These are phyloP conservation scores for Drosophila nigromelanica DNA, from an alignment of 1,140 invertebrate genomes.

Conservation along the genomic window DNA sequence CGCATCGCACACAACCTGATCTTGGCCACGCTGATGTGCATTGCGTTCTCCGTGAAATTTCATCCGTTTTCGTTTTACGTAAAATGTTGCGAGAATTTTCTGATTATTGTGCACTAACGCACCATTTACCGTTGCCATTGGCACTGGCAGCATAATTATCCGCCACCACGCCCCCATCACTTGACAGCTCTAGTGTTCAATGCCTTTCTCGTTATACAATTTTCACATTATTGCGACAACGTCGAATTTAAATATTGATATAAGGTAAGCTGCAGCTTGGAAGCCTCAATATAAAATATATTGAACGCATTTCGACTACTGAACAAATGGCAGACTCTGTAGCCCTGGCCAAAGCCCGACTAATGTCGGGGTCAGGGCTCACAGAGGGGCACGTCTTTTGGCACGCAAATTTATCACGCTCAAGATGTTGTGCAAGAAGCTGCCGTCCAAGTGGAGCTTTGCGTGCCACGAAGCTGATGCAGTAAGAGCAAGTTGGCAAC, in stretches of 20 bases:
- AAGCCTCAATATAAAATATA: background rate
- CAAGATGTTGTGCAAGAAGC: conserved; percentile 90
- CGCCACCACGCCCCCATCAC: conserved; percentile 10
- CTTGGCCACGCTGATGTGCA: background rate
- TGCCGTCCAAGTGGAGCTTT: conserved; percentile 93
- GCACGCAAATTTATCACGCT: conserved; percentile 96
- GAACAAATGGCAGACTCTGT: background rate
- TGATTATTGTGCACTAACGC: conserved; percentile 80
- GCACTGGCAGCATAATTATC: conserved; percentile 65
- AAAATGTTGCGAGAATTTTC: conserved; percentile 73
- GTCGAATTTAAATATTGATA: background rate
- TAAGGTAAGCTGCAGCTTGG: background rate
- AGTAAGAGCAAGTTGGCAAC: conserved; percentile 85
- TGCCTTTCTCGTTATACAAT: conserved; percentile 45
- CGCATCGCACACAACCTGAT: background rate
- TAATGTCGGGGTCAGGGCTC: conserved; percentile 95
- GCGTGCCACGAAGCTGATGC: conserved; percentile 93
- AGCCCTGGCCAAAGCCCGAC: conserved; percentile 95
- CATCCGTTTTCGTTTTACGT: conserved; percentile 58
- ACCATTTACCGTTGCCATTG: conserved; percentile 63
- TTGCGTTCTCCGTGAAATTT: conserved; percentile 33
- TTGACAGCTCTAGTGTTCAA: conserved; percentile 11
- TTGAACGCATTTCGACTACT: background rate
- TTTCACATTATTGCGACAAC: conserved; percentile 29
- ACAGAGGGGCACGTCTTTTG: conserved; percentile 92